These are phyloP conservation scores for Parambassis ranga DNA, from an alignment of 2,797 vertebrate species.

Conservation along the genomic window DNA sequence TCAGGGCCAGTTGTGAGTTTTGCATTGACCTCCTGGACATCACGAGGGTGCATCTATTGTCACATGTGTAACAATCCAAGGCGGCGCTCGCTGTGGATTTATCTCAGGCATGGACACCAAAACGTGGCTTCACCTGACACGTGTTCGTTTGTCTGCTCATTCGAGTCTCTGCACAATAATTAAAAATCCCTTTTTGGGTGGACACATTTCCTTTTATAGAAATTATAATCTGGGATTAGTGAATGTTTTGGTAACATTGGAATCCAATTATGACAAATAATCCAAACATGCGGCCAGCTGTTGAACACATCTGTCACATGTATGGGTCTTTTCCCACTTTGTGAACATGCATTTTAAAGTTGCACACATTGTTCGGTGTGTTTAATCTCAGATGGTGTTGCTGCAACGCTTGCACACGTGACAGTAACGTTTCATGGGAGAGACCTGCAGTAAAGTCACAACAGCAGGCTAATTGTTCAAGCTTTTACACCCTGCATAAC, in stretches of 20 bases:
- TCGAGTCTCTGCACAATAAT: too few relatives aligned
- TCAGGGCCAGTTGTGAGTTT: too few relatives aligned
- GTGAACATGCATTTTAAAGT: not conserved
- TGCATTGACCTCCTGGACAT: too few relatives aligned
- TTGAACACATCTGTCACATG: not conserved
- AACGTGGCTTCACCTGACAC: too few relatives aligned
- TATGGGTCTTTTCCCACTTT: too few relatives aligned
- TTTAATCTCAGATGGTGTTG: not conserved
- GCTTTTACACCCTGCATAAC: slow-evolving; percentile 33
- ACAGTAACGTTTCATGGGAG: not conserved
- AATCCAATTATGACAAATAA: slow-evolving; percentile 38
- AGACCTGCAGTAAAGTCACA: slow-evolving; percentile 5
- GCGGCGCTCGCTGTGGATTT: too few relatives aligned
- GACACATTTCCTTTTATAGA: not conserved
- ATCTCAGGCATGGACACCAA: too few relatives aligned
- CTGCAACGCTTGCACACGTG: not conserved
- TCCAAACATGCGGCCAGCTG: not conserved
- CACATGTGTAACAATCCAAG: too few relatives aligned
- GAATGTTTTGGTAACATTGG: slow-evolving; percentile 14
- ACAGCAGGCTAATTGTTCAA: slow-evolving; percentile 29
- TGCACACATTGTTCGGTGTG: too few relatives aligned
- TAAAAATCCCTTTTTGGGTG: too few relatives aligned
- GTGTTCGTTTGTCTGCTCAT: too few relatives aligned
- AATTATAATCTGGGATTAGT: slow-evolving; percentile 37
- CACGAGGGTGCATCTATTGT: too few relatives aligned